Evolutionary conservation across 2,888 invertebrate genomes (phyloP).

Genomic region (Unio pictorum): DNA sequence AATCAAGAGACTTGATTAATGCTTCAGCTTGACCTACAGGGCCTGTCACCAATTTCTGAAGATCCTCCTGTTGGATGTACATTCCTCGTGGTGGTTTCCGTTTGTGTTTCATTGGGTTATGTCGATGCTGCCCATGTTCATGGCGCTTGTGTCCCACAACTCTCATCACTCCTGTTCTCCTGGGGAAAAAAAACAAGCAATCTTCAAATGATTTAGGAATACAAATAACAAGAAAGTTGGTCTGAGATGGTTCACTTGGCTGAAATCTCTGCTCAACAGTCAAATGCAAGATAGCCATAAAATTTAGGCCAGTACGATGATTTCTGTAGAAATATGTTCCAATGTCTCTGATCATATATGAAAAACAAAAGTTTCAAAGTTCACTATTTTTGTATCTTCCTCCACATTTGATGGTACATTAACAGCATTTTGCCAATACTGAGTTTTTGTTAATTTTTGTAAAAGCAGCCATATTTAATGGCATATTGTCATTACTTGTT

Average conservation of each 20-base stretch:
- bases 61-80: conserved; percentile 97
- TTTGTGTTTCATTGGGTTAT: conserved; percentile 69
- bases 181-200: conserved; percentile 18
- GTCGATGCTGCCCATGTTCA: conserved; percentile 59
- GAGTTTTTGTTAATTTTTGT: too few species aligned
- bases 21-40: conserved; percentile 83
- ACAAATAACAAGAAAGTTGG: neutral
- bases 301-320: neutral
- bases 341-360: too few species aligned
- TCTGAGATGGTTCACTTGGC: neutral
- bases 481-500: too few species aligned
- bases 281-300: neutral
- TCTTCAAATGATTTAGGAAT: neutral
- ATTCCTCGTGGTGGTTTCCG: conserved; percentile 96
- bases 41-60: conserved; percentile 90
- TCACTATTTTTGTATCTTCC: too few species aligned
- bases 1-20: conserved; percentile 92
- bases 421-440: too few species aligned
- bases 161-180: conserved; percentile 63
- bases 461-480: too few species aligned
- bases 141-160: conserved; percentile 58
- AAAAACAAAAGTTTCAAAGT: too few species aligned
- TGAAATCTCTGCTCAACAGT: conserved; percentile 1
- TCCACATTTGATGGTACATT: too few species aligned
- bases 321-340: too few species aligned